Evolutionary conservation across 92 coral and sea anemone genomes (phyloP).

Genomic region (Palythoa grandiflora): DNA sequence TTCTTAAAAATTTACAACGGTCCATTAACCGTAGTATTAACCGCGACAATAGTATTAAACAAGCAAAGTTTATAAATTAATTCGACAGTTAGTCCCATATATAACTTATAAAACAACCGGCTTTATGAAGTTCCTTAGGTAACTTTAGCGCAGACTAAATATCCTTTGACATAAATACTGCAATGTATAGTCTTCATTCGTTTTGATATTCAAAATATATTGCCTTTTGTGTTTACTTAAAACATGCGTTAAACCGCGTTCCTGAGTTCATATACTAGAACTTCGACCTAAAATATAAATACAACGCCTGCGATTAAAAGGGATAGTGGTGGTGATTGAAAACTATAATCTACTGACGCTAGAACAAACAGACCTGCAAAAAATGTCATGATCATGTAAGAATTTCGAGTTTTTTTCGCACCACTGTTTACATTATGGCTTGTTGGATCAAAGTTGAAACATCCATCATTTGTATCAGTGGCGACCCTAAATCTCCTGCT

Average conservation of each 20-base stretch:
- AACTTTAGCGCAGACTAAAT: not conserved
- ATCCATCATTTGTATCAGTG: slow-evolving; percentile 56
- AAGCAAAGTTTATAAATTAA: not conserved
- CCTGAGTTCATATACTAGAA: not conserved
- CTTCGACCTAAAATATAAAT: not conserved
- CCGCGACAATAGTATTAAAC: not conserved
- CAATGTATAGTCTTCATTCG: not conserved
- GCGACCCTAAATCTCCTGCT: slow-evolving; percentile 80
- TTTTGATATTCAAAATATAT: slow-evolving; percentile 16
- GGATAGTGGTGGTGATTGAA: not conserved
- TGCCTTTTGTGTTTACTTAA: not conserved
- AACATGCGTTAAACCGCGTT: not conserved
- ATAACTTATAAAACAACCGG: not conserved
- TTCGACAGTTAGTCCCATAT: not conserved
- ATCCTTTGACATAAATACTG: not conserved
- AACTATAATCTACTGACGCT: not conserved
- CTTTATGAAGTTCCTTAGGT: not conserved
- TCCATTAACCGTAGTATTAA: slow-evolving; percentile 9
- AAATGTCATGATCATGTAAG: not conserved
- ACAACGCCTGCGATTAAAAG: not conserved
- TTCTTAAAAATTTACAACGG: not conserved
- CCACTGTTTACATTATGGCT: slow-evolving; percentile 38
- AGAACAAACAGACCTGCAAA: slow-evolving; percentile 52
- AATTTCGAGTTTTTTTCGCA: not conserved
- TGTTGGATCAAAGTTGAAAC: slow-evolving; percentile 71